phyloP scores from a whole-genome alignment of 92 coral and sea anemone genomes.

The Chrysogorgia sp. region DNA sequence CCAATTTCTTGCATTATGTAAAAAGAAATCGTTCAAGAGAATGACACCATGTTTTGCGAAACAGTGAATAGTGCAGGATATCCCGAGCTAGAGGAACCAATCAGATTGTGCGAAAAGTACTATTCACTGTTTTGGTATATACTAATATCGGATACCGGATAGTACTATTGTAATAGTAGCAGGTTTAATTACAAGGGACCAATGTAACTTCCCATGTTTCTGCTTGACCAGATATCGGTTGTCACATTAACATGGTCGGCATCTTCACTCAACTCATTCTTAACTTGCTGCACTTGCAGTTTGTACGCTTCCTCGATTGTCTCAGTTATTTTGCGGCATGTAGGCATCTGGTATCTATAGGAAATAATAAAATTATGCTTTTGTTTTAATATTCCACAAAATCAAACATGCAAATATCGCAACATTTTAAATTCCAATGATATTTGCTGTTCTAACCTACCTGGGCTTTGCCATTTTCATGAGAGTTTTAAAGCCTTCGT shows the following conservation, averaged over 20 bases:
- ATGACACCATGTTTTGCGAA: too few relatives aligned
- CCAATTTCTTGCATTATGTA: too few relatives aligned
- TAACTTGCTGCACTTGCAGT: slow-evolving; percentile 4
- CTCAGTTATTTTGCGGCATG: slow-evolving; percentile 25
- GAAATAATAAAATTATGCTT: background rate
- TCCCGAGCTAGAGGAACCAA: too few relatives aligned
- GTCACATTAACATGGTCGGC: slow-evolving; percentile 32
- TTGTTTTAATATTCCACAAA: background rate
- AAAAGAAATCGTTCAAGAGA: too few relatives aligned
- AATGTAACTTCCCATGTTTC: slow-evolving; percentile 29
- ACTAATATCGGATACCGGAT: slow-evolving; percentile 5
- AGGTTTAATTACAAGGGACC: too few relatives aligned
- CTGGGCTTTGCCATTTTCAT: slow-evolving; percentile 24
- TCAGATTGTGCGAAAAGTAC: too few relatives aligned
- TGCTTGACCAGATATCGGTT: slow-evolving; percentile 26
- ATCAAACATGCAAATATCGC: background rate
- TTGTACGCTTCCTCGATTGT: slow-evolving; percentile 4
- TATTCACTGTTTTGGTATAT: too few relatives aligned
- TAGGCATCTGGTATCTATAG: slow-evolving; percentile 24
- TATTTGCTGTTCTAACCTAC: slow-evolving; percentile 6
- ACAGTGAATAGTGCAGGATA: too few relatives aligned
- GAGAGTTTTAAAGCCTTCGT: slow-evolving; percentile 25
- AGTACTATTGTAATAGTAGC: too few relatives aligned
- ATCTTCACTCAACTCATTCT: slow-evolving; percentile 16
- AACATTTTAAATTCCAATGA: background rate